These are phyloP conservation scores for Spongilla lacustris DNA, from an alignment of 37 sponge, comb jelly and placozoan genomes.

Conservation along the genomic window DNA sequence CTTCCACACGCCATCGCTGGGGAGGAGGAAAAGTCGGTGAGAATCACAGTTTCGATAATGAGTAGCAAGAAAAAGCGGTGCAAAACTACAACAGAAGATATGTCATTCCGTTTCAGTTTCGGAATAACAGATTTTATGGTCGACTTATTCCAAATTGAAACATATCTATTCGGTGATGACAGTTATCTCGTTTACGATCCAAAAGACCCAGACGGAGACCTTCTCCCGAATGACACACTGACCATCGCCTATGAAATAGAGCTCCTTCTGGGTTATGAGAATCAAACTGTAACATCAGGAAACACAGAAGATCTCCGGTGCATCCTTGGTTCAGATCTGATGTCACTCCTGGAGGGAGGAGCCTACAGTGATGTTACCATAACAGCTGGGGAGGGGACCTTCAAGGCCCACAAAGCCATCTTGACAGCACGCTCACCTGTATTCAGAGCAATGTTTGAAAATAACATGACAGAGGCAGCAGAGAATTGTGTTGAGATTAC, in stretches of 20 bases:
- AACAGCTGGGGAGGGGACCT: conserved; percentile 38
- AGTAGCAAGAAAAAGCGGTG: neutral
- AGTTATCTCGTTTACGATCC: neutral
- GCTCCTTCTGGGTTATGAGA: neutral
- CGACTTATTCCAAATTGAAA: neutral
- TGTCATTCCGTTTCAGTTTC: neutral
- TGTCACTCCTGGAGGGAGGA: conserved; percentile 37
- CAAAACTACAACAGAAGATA: neutral
- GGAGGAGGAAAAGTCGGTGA: neutral
- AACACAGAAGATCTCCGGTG: conserved; percentile 6
- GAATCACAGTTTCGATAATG: neutral
- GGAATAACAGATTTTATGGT: neutral
- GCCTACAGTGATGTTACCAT: conserved; percentile 66
- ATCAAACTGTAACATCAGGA: neutral
- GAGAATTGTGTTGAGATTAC: conserved; percentile 76
- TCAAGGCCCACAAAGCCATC: conserved; percentile 75
- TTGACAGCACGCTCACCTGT: conserved; percentile 84
- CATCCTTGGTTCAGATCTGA: conserved; percentile 51
- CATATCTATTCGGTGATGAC: neutral
- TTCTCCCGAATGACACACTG: neutral
- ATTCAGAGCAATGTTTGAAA: conserved; percentile 89
- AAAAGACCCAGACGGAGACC: neutral
- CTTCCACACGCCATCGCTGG: neutral
- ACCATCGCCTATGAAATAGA: neutral
- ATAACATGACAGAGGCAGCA: conserved; percentile 77